Base-by-base conservation (phyloP, 1,140 invertebrate genomes). In the Chionoecetes opilio region DNA sequence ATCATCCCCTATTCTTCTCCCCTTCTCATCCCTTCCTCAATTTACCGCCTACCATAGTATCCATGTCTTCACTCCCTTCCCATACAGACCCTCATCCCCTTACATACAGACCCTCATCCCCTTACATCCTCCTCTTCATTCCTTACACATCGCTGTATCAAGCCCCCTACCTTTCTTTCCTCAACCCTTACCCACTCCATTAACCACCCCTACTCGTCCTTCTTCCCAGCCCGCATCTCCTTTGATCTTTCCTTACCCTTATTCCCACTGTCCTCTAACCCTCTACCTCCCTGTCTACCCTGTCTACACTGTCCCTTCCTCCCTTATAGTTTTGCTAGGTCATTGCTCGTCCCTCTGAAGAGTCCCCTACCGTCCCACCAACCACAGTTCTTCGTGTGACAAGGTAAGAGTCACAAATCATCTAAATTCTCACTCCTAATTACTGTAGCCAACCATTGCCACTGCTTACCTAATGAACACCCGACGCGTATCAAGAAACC, bases 391-490 rank as follows among this genome's bases (percentile, higher is more conserved):
- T 21, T 8, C 86, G 11, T 46, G 38, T 90, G 88, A 90, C 88
- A 90, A 53, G 38, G 38, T 46, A 2, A 2, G 38, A 53, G 26
- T 35, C 26, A 31, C 38, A 90, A 90, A 90, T 90, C 88, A 90
- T 90, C 88, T 53, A 53, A 90, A 90, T 34, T 90, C 9, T 34
- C 87, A 41, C 31, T 38, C 88, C 88, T 90, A 90, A 90, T 90
- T 90, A 53, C n/a, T 31, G 38, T 14, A 53, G 46, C 34, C 31
- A 75, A 75, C 89, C n/a, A 75, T 91, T 53, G 29, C 46, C 46
- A 29, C 41, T 75, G 89, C 89, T 91, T 91, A 91, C 89, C 46
- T 75, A 91, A 75, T 38, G 46, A 34, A 53, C 89, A 35, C 89
- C n/a, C 26, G 89, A 3, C 63, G 11, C 89, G 75, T 91, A 91